Evolutionary conservation across 1,140 invertebrate species (phyloP), one percentile per base, ranked within the genome.

Genomic region (Gryon sp.): DNA sequence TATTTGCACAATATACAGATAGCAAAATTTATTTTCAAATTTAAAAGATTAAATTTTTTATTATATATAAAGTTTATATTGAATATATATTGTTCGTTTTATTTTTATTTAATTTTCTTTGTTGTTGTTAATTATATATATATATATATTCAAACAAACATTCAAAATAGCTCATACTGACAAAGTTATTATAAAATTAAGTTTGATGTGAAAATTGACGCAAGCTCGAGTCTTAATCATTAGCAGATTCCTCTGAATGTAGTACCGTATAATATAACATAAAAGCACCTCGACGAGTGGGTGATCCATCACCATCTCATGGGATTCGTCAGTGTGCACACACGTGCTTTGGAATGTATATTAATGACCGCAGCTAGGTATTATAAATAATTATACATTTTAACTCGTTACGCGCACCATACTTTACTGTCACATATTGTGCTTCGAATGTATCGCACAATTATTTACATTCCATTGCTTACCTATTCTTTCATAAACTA

Each of bases 341-440:
- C 68, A 63, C 73, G 63, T 77, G 63, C 43, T 63, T 16, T 28
- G 76, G 76, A 81, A 82, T 81, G 78, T 79, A 79, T 83, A 84
- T 84, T 81, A 82, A 82, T 82, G 80, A 66, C 68, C 62, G 19
- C 38, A 59, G 43, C 15, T 46, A 53, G 46, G 32, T 65, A 82
- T 83, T 84, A 79, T 57, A 74, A 77, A 66, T 81, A 84, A 83
- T 83, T 79, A 79, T 65, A 57, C 46, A 82, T 78, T 82, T 80
- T 41, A 63, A n/a, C 22, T 52, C 46, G 28, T 45, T 26, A 46
- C 26, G 16, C 6, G 4, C 43, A 41, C 28, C 14, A 11, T 38
- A 11, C 30, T 14, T 30, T 4, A 11, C 6, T 57, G 41, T 41
- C 22, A 11, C 20, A 19, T 46, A 50, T 34, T 50, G 16, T 24